These are phyloP conservation scores for Nothoprocta pentlandii DNA, from an alignment of 2,113 vertebrate genomes.

Conservation along the genomic window DNA sequence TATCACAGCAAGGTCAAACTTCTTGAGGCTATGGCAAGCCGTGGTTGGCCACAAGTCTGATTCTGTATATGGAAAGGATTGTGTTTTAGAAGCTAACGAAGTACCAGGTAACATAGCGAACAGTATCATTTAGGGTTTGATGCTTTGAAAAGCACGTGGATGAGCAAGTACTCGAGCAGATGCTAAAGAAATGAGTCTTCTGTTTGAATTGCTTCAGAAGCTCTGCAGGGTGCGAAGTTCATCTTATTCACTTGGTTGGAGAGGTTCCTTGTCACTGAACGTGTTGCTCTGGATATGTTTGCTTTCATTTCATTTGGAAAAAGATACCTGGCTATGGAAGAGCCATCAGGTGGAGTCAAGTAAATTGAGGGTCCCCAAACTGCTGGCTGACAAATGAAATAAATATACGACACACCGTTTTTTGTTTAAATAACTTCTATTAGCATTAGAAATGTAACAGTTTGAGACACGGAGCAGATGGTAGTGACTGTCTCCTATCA, in stretches of 20 bases:
- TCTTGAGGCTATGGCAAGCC: neutral
- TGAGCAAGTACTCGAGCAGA: neutral
- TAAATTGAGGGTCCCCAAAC: neutral
- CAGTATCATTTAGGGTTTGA: neutral
- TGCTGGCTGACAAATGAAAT: neutral
- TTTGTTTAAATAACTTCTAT: neutral
- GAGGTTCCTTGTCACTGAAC: neutral
- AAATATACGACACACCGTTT: fast-evolving
- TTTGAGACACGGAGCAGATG: neutral
- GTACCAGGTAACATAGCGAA: neutral
- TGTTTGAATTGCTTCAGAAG: neutral
- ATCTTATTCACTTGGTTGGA: neutral
- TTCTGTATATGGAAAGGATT: neutral
- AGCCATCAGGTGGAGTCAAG: neutral
- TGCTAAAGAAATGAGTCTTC: neutral
- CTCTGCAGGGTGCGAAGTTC: neutral
- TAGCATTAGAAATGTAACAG: neutral
- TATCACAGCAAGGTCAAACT: neutral
- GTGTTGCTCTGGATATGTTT: neutral
- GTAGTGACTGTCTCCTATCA: fast-evolving
- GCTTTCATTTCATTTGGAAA: neutral
- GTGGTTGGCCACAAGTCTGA: neutral
- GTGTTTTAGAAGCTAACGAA: neutral
- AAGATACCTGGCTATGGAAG: neutral
- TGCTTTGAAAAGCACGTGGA: neutral